Conservation (phyloP, 2,113 vertebrate species). For the Neofelis nebulosa region DNA sequence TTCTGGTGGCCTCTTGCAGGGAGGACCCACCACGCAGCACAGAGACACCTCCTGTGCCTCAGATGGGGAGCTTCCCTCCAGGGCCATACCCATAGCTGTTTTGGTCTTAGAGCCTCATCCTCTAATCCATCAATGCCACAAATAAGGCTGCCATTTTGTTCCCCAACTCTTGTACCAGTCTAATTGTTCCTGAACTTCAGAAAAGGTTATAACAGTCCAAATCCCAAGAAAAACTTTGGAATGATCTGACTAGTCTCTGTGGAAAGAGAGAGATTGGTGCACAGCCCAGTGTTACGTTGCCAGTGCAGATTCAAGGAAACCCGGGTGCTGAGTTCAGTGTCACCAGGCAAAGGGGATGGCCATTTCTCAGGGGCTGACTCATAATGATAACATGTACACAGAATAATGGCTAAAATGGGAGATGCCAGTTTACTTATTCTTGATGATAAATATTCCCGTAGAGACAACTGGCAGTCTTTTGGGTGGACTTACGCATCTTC, state of each 20-base stretch:
- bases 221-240: not conserved
- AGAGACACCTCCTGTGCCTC: not conserved
- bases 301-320: not conserved
- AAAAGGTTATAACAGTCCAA: not conserved
- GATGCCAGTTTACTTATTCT: not conserved
- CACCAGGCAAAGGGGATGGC: fast-evolving
- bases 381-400: fast-evolving
- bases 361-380: no score
- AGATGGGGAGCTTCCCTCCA: not conserved
- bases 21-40: fast-evolving
- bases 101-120: not conserved
- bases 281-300: fast-evolving
- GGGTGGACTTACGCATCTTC: not conserved
- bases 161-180: not conserved
- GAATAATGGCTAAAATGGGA: not conserved
- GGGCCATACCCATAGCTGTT: fast-evolving
- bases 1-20: fast-evolving
- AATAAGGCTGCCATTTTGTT: not conserved
- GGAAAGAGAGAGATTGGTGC: not conserved
- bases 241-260: not conserved
- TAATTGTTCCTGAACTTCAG: not conserved
- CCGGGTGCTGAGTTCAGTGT: not conserved
- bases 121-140: not conserved
- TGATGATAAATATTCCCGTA: not conserved
- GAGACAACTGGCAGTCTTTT: not conserved